These are phyloP conservation scores for Sinosuthora webbiana DNA, from an alignment of 2,113 vertebrate species.

Conservation along the genomic window DNA sequence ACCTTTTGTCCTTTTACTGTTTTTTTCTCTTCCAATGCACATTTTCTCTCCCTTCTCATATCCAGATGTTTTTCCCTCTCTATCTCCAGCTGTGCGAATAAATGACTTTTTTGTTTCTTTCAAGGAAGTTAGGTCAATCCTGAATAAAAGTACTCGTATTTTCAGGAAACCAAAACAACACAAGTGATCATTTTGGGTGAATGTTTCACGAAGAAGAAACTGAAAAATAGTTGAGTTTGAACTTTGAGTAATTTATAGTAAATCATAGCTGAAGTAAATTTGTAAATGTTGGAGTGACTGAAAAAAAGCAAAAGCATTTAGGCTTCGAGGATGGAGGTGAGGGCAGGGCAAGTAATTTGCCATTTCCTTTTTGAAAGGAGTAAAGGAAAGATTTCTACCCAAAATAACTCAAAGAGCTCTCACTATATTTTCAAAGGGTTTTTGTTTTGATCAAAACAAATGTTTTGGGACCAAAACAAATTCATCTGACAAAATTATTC, in stretches of 20 bases:
- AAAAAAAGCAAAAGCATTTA: not conserved
- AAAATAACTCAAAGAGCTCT: not conserved
- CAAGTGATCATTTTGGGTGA: not conserved
- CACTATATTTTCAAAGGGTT: not conserved
- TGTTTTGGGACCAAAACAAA: not conserved
- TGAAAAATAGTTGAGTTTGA: not conserved
- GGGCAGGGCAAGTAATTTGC: not conserved
- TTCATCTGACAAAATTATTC: not conserved
- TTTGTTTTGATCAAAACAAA: not conserved
- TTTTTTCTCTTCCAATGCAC: not conserved
- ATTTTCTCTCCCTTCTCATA: conserved; percentile 23
- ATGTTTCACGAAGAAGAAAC: not conserved
- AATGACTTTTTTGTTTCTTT: conserved; percentile 60
- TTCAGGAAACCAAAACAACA: not conserved
- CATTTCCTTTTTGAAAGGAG: not conserved
- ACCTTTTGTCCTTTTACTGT: conserved; percentile 44
- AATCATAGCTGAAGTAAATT: not conserved
- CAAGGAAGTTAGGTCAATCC: conserved; percentile 3
- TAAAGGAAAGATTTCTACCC: not conserved
- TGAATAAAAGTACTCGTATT: not conserved
- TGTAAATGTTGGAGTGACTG: not conserved
- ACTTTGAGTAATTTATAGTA: not conserved
- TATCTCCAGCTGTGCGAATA: conserved; percentile 50
- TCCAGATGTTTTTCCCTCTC: conserved; percentile 50
- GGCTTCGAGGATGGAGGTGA: not conserved